phyloP scores from a whole-genome alignment of 23 tunicate genomes.

The Trididemnum nubilum region DNA sequence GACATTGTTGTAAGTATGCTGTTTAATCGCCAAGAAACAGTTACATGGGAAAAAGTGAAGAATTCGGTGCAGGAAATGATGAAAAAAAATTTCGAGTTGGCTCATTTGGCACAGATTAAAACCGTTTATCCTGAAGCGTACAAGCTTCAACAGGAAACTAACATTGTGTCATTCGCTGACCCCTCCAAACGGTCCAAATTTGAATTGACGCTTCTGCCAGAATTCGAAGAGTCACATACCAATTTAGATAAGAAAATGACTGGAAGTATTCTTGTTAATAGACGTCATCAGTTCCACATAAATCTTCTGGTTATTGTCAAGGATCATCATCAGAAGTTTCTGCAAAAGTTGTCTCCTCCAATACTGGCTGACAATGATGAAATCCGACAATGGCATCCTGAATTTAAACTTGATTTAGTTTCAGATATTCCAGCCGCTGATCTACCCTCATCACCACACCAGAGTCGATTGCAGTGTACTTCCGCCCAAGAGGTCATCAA shows the following conservation, averaged over 20 bases:
- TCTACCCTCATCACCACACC: constrained; percentile 66
- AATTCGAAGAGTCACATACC: background rate
- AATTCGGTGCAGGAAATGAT: constrained; percentile 72
- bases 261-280: constrained; percentile 55
- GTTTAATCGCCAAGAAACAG: constrained; percentile 65
- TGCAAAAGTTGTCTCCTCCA: constrained; percentile 53
- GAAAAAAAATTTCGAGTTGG: constrained; percentile 47
- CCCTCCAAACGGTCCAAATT: background rate
- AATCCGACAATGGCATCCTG: constrained; percentile 80
- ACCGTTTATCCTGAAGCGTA: constrained; percentile 71
- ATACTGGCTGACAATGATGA: constrained; percentile 34
- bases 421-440: constrained; percentile 43
- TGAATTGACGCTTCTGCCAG: constrained; percentile 3
- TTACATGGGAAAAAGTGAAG: constrained; percentile 66
- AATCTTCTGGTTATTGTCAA: constrained; percentile 55
- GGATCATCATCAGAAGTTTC: constrained; percentile 67
- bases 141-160: constrained; percentile 52
- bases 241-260: constrained; percentile 32
- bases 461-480: constrained; percentile 32
- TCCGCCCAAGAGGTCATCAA: constrained; percentile 77
- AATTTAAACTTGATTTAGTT: constrained; percentile 59
- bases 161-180: constrained; percentile 2
- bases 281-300: constrained; percentile 79
- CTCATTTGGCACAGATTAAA: constrained; percentile 55
- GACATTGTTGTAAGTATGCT: constrained; percentile 78